Evolutionary conservation across 2,113 vertebrate species (phyloP).

Genomic region (Egretta garzetta): DNA sequence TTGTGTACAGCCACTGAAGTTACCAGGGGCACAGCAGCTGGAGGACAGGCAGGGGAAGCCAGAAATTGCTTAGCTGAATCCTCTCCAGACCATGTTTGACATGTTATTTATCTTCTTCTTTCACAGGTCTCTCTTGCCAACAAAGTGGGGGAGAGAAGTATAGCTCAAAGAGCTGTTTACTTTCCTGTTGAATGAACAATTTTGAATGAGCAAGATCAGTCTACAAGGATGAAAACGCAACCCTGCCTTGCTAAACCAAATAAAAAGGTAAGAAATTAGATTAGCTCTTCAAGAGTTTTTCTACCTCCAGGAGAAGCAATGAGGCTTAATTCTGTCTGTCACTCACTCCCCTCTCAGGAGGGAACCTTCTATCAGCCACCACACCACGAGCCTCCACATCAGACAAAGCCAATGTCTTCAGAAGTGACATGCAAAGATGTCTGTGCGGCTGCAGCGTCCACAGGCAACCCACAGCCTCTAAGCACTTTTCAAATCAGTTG

Average conservation of each 20-base stretch:
- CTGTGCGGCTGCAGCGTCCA: background rate
- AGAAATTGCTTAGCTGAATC: slow-evolving; percentile 64
- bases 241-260: slow-evolving; percentile 29
- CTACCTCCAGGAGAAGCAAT: slow-evolving; percentile 14
- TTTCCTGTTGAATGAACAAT: slow-evolving; percentile 67
- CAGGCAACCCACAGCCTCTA: background rate
- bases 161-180: slow-evolving; percentile 62
- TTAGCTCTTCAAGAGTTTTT: slow-evolving; percentile 46
- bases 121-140: slow-evolving; percentile 66
- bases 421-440: background rate
- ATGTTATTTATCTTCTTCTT: slow-evolving; percentile 70
- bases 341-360: background rate
- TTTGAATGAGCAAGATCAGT: slow-evolving; percentile 53
- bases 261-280: slow-evolving; percentile 53
- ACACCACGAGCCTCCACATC: background rate
- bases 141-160: slow-evolving; percentile 36
- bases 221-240: slow-evolving; percentile 52
- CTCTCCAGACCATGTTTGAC: slow-evolving; percentile 71
- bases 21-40: slow-evolving; percentile 65
- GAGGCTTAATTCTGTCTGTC: slow-evolving; percentile 29
- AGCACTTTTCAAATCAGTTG: background rate
- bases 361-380: background rate
- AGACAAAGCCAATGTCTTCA: background rate
- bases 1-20: slow-evolving; percentile 33
- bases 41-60: slow-evolving; percentile 52